A percentile compares a stretch with the other conserved stretches of the same genome.
Conservation (phyloP, 2,888 invertebrate species). For the Tetragonisca angustula region DNA sequence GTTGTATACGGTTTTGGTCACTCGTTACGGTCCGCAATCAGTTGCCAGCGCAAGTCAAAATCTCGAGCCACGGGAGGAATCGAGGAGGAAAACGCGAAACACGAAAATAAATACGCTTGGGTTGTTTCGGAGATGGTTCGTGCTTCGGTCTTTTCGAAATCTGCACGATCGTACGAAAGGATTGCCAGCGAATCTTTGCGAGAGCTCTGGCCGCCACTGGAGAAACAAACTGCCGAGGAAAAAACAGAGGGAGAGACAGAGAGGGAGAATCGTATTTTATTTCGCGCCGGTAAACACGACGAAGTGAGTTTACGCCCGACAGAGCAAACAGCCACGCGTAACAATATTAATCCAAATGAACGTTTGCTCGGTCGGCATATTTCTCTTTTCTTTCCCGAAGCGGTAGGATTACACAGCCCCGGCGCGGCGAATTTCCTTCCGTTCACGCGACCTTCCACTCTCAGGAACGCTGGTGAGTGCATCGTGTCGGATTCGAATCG, state of each 20-base stretch:
- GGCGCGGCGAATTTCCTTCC: slow-evolving; percentile 14
- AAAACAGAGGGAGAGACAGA: background rate
- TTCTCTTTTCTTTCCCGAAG: slow-evolving; percentile 49
- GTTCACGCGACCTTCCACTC: too few relatives aligned
- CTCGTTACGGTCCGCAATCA: too few relatives aligned
- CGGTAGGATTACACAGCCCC: slow-evolving; percentile 38
- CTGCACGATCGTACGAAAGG: slow-evolving; percentile 5
- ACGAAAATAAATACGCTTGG: too few relatives aligned
- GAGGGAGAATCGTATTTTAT: slow-evolving; percentile 66
- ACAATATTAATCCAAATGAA: slow-evolving; percentile 70
- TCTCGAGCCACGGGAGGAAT: too few relatives aligned
- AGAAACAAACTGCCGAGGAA: slow-evolving; percentile 59
- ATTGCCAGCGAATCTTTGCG: slow-evolving; percentile 38
- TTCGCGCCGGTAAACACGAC: slow-evolving; percentile 64
- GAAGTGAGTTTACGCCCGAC: slow-evolving; percentile 63
- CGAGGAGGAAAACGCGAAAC: too few relatives aligned
- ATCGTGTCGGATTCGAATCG: too few relatives aligned
- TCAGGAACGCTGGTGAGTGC: too few relatives aligned
- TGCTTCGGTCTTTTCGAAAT: background rate
- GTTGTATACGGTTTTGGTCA: too few relatives aligned
- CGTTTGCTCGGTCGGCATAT: slow-evolving; percentile 64
- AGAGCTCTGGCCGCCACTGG: slow-evolving; percentile 27
- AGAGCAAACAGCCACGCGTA: slow-evolving; percentile 65
- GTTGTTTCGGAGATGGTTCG: background rate
- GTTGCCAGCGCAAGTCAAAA: too few relatives aligned